These are phyloP conservation scores for Oryzias celebensis DNA, from an alignment of 2,113 vertebrate species.

Conservation along the genomic window DNA sequence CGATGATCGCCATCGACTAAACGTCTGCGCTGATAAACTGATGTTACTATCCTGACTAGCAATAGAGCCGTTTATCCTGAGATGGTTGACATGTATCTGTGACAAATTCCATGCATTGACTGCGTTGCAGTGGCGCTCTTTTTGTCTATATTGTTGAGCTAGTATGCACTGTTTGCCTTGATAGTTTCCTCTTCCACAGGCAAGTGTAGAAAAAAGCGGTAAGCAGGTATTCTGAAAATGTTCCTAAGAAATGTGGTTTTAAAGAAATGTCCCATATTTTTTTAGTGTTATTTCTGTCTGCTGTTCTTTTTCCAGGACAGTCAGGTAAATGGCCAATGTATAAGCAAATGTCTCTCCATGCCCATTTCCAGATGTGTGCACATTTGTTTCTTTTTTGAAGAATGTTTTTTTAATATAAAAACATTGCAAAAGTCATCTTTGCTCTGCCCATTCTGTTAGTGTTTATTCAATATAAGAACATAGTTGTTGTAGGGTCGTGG, in stretches of 20 bases:
- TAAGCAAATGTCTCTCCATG: constrained; percentile 58
- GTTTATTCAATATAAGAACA: constrained; percentile 83
- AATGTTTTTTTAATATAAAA: constrained; percentile 67
- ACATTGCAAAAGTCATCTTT: constrained; percentile 80
- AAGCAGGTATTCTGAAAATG: constrained; percentile 72
- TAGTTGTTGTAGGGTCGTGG: constrained; percentile 91
- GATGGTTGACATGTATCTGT: constrained; percentile 42
- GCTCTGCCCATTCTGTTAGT: constrained; percentile 94
- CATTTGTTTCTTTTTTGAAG: constrained; percentile 79
- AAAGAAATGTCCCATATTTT: constrained; percentile 68
- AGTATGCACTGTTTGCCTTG: constrained; percentile 72
- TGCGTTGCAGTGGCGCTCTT: constrained; percentile 58
- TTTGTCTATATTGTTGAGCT: constrained; percentile 66
- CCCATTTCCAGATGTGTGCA: constrained; percentile 78
- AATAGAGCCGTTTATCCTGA: constrained; percentile 45
- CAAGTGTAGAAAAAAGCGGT: constrained; percentile 80
- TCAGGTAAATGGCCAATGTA: constrained; percentile 71
- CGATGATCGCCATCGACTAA: constrained; percentile 36
- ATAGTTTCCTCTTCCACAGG: constrained; percentile 82
- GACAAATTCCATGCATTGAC: constrained; percentile 53
- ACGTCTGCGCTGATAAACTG: constrained; percentile 41
- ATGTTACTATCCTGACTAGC: constrained; percentile 51
- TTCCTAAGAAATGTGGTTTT: constrained; percentile 67
- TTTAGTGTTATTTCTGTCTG: constrained; percentile 68
- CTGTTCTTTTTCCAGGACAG: constrained; percentile 77